Base-by-base conservation (phyloP, 92 coral and sea anemone genomes). In the Plumapathes pennacea region DNA sequence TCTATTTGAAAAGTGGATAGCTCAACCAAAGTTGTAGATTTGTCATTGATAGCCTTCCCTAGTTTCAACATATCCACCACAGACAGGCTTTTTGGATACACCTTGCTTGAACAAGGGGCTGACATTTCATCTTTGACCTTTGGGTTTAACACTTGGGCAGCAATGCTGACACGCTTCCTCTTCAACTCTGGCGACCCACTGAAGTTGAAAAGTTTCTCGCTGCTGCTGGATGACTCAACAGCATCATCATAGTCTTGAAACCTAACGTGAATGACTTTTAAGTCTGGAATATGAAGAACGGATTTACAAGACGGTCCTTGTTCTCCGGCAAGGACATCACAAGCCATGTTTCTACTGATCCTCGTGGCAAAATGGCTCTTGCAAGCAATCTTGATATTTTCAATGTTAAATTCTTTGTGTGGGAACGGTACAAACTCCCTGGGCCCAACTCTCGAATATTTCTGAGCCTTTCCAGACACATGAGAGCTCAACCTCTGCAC, bases 61-160 rank as follows among this genome's bases (percentile, higher is more conserved):
- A 80, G 81, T 59, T 60, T 66, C 48, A 74, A 37, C 82, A 81
- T 74, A 15, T 74, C 83, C 40, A 82, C 75, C 14, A 64, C 69
- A 38, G 79, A 82, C 50, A 81, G 63, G 68, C 82, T 75, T 57
- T 64, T 53, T 25, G 84, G 78, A 5, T 74, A 71, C 32, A 82
- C 67, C 61, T 58, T 74, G 64, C 77, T 81, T n/a, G n/a, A n/a
- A n/a, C n/a, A n/a, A n/a, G n/a, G n/a, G n/a, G n/a, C n/a, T n/a
- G n/a, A n/a, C n/a, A n/a, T n/a, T n/a, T n/a, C n/a, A n/a, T n/a
- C n/a, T n/a, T n/a, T n/a, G n/a, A n/a, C n/a, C n/a, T n/a, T n/a
- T n/a, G n/a, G n/a, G n/a, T n/a, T n/a, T n/a, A n/a, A n/a, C n/a
- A n/a, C n/a, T n/a, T n/a, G n/a, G n/a, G n/a, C n/a, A n/a, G n/a